These are phyloP conservation scores for Calycopis cecrops DNA, from an alignment of 1,140 invertebrate species.

Conservation along the genomic window DNA sequence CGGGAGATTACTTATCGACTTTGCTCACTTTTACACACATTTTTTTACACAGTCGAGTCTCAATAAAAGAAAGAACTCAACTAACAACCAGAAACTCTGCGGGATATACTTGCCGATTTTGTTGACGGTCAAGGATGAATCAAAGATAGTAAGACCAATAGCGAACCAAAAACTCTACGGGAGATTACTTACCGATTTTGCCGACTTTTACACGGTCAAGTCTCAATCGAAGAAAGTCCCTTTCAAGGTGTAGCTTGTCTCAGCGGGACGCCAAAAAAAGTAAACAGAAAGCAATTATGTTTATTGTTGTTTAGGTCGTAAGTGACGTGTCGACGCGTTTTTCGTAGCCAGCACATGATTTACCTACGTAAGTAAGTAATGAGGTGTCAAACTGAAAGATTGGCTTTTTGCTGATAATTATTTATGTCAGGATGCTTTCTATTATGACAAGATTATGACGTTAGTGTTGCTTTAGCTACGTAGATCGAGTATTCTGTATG, in stretches of 20 bases:
- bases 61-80: slow-evolving; percentile 38
- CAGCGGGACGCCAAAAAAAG: slow-evolving; percentile 35
- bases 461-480: no score
- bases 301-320: slow-evolving; percentile 39
- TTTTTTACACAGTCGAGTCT: no score
- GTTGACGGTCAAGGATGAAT: no score
- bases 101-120: slow-evolving; percentile 16
- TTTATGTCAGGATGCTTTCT: no score
- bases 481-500: no score
- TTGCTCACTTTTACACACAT: not conserved
- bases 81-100: no score
- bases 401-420: not conserved
- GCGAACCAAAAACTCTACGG: slow-evolving; percentile 4
- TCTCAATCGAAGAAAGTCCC: slow-evolving; percentile 31
- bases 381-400: slow-evolving; percentile 3
- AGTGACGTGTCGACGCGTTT: slow-evolving; percentile 33
- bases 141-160: no score
- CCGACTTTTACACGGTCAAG: slow-evolving; percentile 2
- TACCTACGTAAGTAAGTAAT: not conserved
- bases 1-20: not conserved
- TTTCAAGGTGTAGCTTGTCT: slow-evolving; percentile 26
- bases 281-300: slow-evolving; percentile 44
- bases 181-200: not conserved
- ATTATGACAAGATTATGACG: no score
- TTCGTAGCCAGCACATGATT: slow-evolving; percentile 14